Conservation (phyloP, 2,888 invertebrate species). For the Odontocerum albicorne region DNA sequence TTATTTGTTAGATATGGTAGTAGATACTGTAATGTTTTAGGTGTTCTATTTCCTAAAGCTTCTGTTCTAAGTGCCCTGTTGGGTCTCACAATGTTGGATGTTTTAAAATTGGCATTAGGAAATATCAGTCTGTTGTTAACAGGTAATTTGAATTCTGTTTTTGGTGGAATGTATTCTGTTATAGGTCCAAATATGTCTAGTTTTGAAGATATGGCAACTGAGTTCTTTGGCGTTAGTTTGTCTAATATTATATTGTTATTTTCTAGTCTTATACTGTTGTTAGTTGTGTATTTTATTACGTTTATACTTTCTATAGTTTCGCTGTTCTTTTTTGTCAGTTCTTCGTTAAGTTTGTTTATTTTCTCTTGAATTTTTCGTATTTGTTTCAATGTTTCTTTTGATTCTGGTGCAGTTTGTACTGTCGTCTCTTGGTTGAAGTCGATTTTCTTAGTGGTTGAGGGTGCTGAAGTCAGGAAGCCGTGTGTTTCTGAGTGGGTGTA, state of each 20-base stretch:
- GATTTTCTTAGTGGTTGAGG: neutral
- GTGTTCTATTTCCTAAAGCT: slow-evolving; percentile 19
- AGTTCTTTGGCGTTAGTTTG: neutral
- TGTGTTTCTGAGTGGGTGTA: neutral
- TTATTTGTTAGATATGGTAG: slow-evolving; percentile 19
- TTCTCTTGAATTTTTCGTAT: no score
- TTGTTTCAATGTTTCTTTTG: no score
- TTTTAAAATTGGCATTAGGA: neutral
- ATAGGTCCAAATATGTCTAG: slow-evolving; percentile 1
- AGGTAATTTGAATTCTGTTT: neutral
- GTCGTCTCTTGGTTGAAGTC: neutral
- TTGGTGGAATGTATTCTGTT: slow-evolving; percentile 3
- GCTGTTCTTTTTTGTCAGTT: no score
- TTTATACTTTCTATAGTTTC: no score
- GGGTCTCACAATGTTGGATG: neutral
- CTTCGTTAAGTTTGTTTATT: no score
- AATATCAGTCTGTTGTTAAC: neutral
- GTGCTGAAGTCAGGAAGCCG: neutral
- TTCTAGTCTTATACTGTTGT: no score
- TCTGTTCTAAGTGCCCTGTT: no score
- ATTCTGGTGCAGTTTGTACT: no score
- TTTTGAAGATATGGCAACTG: neutral
- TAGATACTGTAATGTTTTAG: slow-evolving; percentile 35
- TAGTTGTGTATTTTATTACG: no score
- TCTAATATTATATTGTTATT: neutral